Evolutionary conservation across 2,797 vertebrate species (phyloP), one percentile per base, ranked within the genome.

Genomic region (Myotis planiceps): DNA sequence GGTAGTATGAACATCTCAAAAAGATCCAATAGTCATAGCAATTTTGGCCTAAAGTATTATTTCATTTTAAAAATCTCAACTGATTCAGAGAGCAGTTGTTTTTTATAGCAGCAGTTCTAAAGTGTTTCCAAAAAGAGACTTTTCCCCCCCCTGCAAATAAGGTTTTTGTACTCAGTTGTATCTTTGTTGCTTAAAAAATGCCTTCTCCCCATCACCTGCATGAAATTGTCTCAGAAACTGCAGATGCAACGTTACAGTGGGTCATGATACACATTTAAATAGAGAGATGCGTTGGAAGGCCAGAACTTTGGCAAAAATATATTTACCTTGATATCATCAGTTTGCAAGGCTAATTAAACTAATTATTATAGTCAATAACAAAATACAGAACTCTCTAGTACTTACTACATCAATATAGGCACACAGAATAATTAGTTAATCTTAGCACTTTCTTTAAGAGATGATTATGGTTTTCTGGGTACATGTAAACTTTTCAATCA

Each of bases 361-460:
- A 99, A 98, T 96, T 98, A 98, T 98, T 98, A 98, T 98, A 99
- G 98, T 99, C 99, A 98, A 98, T 99, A 98, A 99, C 98, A 99
- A 98, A 99, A 99, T 99, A 99, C 98, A 99, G 98, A 98, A 99
- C 97, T 98, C 98, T 98, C 98, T 98, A 99, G 98, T 98, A 99
- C 96, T 98, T 99, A 99, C 99, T 99, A 99, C 99, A 99, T 99
- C 98, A 98, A 98, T 99, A 99, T 98, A 99, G 99, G 99, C 99
- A 98, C 99, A 98, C 98, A 99, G 98, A 99, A 98, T 98, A 98
- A 98, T 98, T 98, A 97, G 98, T 97, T 98, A 98, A 98, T 98
- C 98, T 98, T 98, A 99, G 99, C 99, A 99, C 98, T 99, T 99
- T 98, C 96, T 98, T 98, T 98, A 98, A 98, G 98, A 98, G 98